Evolutionary conservation across 2,797 vertebrate species (phyloP), one percentile per base, ranked within the genome.

Genomic region (Acipenser transmontanus): DNA sequence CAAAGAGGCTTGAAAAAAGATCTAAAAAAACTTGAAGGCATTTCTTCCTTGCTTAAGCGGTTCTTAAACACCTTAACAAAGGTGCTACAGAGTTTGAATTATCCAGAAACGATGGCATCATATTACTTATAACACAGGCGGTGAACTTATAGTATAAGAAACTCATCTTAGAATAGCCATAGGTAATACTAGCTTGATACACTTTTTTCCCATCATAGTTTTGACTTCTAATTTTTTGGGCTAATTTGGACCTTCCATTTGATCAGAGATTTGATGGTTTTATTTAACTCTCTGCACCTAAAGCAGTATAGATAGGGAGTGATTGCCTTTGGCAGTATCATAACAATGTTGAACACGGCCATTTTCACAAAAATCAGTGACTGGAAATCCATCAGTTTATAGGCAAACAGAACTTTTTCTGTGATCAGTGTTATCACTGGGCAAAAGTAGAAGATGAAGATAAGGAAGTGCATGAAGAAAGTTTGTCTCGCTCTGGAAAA

Each of bases 251-350:
- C 8, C n/a, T 34, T 50, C 9, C 62, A 8, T 49, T 50, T 63
- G 49, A 63, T 8, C 62, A 63, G 47, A 50, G 10, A 49, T 7
- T 50, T 17, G 49, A 63, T 50, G 49, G 79, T 77, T 47, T 80
- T 74, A 4, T 72, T 73, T 67, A 88, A 82, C 71, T 87, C 79
- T 70, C 82, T 80, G 69, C 86, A 88, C 9, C 85, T 77, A 52
- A 87, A 80, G 5, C 81, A 85, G 11, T 84, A 86, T 3, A 88
- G 71, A 66, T 82, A 82, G 52, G 86, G 85, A 7, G 80, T 86
- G 63, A 85, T 66, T 70, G 77, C 81, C 72, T 85, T 87, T 61
- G 86, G 86, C 47, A 88, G 61, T 64, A 81, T 72, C 68, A 74
- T 73, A 62, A 88, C 67, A 11, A 88, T 47, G 6, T 85, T 84